Percentiles rank a stretch among this genome's conserved stretches.
phyloP scores from a whole-genome alignment of 1,140 invertebrate species.

The Zelostemma sp. region DNA sequence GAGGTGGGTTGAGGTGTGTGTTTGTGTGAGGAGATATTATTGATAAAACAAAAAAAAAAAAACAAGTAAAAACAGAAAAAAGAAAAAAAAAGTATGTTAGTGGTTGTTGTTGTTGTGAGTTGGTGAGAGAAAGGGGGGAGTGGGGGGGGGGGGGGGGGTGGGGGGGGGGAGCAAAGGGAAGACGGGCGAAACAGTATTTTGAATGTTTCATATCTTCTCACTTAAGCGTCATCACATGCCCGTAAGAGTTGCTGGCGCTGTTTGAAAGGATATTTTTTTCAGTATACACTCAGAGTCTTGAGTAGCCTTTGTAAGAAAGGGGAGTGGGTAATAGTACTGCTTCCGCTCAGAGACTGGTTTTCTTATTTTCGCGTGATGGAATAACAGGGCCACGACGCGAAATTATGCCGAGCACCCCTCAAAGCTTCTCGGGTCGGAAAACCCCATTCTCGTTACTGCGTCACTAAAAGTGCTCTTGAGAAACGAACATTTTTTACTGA shows the following conservation, averaged over 20 bases:
- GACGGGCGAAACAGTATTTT: slow-evolving; percentile 14
- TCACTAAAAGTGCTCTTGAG: slow-evolving; percentile 50
- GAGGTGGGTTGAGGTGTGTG: no score
- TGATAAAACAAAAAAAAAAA: no score
- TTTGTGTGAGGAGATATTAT: no score
- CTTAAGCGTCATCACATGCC: slow-evolving; percentile 28
- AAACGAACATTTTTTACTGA: slow-evolving; percentile 49
- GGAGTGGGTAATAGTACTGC: slow-evolving; percentile 49
- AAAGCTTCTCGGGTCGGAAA: slow-evolving; percentile 49
- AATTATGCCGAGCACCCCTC: slow-evolving; percentile 52
- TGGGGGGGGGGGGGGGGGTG: no score
- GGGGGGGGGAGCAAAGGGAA: no score
- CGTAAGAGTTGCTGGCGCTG: slow-evolving; percentile 46
- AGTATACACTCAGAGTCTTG: slow-evolving; percentile 28
- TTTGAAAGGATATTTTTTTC: slow-evolving; percentile 47
- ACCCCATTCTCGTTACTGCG: slow-evolving; percentile 49
- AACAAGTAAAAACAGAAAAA: no score
- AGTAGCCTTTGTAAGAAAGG: slow-evolving; percentile 47
- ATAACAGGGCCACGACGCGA: slow-evolving; percentile 49
- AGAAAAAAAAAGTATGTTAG: no score
- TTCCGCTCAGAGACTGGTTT: slow-evolving; percentile 44
- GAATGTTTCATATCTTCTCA: slow-evolving; percentile 35
- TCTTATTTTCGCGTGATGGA: slow-evolving; percentile 51
- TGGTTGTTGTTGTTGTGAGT: no score
- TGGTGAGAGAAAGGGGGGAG: no score